Evolutionary conservation across 2,888 invertebrate species (phyloP).

Genomic region (Xanthia icteritia): DNA sequence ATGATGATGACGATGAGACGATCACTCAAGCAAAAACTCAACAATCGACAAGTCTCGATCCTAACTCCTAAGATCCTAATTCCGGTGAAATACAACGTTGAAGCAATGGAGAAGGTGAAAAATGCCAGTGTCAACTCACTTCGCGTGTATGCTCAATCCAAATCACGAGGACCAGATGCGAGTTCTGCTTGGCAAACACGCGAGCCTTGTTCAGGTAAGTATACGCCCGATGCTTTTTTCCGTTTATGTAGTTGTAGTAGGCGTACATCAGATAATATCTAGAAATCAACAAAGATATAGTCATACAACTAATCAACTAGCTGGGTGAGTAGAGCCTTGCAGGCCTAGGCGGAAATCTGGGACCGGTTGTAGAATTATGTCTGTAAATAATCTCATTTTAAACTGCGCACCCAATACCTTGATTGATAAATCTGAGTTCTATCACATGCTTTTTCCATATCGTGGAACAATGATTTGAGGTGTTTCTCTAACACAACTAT

Average conservation of each 20-base stretch:
- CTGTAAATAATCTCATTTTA: background rate
- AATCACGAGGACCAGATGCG: conserved; percentile 81
- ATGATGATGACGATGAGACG: background rate
- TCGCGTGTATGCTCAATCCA: conserved; percentile 89
- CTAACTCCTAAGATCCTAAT: background rate
- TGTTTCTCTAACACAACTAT: conserved; percentile 71
- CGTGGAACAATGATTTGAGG: conserved; percentile 71
- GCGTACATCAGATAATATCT: conserved; percentile 89
- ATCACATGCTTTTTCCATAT: conserved; percentile 68
- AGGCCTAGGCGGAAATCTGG: no score
- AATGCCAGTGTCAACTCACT: conserved; percentile 76
- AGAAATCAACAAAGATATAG: conserved; percentile 58
- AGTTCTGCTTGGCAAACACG: conserved; percentile 77
- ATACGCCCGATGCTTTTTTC: conserved; percentile 80
- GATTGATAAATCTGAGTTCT: conserved; percentile 71
- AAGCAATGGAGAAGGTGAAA: background rate
- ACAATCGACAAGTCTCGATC: background rate
- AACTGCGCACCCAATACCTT: conserved; percentile 58
- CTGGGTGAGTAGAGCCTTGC: no score
- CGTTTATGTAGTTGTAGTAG: conserved; percentile 87
- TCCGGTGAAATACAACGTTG: background rate
- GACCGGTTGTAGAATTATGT: background rate
- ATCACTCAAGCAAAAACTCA: background rate
- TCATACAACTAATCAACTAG: background rate
- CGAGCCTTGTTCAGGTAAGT: conserved; percentile 82